Conservation (phyloP, 2,797 vertebrate genomes). For the Botia almorhae region DNA sequence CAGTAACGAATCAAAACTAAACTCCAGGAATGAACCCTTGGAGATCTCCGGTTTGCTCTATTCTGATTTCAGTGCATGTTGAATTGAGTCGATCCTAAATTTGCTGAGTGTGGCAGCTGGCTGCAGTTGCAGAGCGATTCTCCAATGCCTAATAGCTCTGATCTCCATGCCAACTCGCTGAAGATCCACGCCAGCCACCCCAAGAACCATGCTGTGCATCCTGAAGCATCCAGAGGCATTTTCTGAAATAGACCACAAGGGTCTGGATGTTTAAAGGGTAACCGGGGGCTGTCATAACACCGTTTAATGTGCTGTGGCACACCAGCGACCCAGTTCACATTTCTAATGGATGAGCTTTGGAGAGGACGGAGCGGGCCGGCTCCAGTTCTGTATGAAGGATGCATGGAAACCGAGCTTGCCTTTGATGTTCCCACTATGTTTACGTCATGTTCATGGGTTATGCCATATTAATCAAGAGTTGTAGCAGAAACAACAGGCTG, state of each 20-base stretch:
- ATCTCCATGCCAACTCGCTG: slow-evolving; percentile 34
- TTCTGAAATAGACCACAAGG: slow-evolving; percentile 63
- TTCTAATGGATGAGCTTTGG: slow-evolving; percentile 64
- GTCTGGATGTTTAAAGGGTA: slow-evolving; percentile 60
- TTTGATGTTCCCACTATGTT: slow-evolving; percentile 49
- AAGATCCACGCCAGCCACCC: slow-evolving; percentile 19
- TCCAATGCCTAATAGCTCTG: slow-evolving; percentile 30
- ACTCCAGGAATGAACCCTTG: slow-evolving; percentile 19
- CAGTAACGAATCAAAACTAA: slow-evolving; percentile 13
- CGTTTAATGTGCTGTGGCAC: slow-evolving; percentile 58
- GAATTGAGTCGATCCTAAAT: slow-evolving; percentile 29
- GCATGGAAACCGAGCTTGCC: slow-evolving; percentile 2
- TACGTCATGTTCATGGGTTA: slow-evolving; percentile 20
- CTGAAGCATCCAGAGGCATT: slow-evolving; percentile 61
- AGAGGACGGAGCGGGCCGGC: slow-evolving; percentile 15
- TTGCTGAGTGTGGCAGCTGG: slow-evolving; percentile 31
- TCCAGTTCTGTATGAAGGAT: slow-evolving; percentile 3
- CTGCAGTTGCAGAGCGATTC: slow-evolving; percentile 14
- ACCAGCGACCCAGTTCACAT: slow-evolving; percentile 57
- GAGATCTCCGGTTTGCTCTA: background rate
- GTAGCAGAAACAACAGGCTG: slow-evolving; percentile 53
- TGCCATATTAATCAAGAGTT: slow-evolving; percentile 28
- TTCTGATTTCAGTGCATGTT: slow-evolving; percentile 13
- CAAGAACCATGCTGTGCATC: slow-evolving; percentile 33
- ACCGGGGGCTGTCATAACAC: slow-evolving; percentile 63